Percentiles rank a stretch among this genome's conserved stretches.
These are phyloP conservation scores for Hetaerina titia DNA, from an alignment of 2,888 invertebrate genomes.

Conservation along the genomic window DNA sequence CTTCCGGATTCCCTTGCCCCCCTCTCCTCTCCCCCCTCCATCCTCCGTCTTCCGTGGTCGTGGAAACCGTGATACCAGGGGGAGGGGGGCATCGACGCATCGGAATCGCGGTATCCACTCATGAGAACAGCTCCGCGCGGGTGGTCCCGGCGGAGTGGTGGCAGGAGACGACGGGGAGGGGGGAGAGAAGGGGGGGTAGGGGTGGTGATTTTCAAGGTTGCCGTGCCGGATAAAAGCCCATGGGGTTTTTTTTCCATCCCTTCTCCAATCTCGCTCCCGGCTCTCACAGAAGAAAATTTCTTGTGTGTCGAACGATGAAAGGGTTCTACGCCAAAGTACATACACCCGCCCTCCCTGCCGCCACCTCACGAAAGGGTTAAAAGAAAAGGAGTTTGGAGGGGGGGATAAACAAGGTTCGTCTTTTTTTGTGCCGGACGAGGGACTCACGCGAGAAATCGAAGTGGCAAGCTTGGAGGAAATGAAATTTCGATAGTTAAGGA, in stretches of 20 bases:
- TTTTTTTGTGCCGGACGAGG: background rate
- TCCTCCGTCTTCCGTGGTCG: background rate
- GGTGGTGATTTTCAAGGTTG: constrained; percentile 39
- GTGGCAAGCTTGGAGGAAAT: background rate
- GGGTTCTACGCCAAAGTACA: constrained; percentile 20
- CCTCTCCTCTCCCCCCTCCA: background rate
- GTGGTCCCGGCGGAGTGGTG: background rate
- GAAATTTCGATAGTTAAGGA: background rate
- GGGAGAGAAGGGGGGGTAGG: background rate
- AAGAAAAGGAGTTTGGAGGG: background rate
- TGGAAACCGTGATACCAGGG: background rate
- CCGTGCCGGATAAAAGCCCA: constrained; percentile 3
- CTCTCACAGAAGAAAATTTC: background rate
- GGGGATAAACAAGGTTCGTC: background rate
- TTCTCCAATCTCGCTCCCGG: constrained; percentile 15
- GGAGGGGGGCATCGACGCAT: background rate
- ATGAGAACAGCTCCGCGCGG: background rate
- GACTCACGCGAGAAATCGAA: background rate
- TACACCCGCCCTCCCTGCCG: background rate
- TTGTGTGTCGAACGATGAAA: constrained; percentile 40
- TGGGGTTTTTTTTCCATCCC: constrained; percentile 16
- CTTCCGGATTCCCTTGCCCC: background rate
- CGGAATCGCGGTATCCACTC: constrained; percentile 23
- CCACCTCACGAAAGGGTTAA: background rate
- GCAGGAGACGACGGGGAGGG: background rate